These are phyloP conservation scores for cattle (Bos taurus) DNA, from an alignment of 2,113 vertebrate species.

Conservation along the genomic window ARS-UCD2.0 NC_037334.1:76726501-76727000, in stretches of 20 bases:
- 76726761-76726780: constrained; percentile 55
- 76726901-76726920: neutral
- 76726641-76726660: constrained; percentile 55
- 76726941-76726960: constrained; percentile 19
- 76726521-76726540: neutral
- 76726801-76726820: constrained; percentile 1
- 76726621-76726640: constrained; percentile 62
- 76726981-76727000: neutral
- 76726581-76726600: constrained; percentile 56
- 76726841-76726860: neutral
- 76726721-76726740: constrained; percentile 38
- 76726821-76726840: constrained; percentile 55
- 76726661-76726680: constrained; percentile 54
- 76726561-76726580: constrained; percentile 32
- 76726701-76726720: constrained; percentile 50
- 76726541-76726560: constrained; percentile 1
- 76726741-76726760: constrained; percentile 23
- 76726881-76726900: neutral
- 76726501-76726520: neutral
- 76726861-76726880: constrained; percentile 29
- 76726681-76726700: neutral
- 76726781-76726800: neutral
- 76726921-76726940: neutral
- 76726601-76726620: constrained; percentile 65
- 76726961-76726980: neutral